phyloP scores from a whole-genome alignment of 2,888 invertebrate species.

The Steinernema hermaphroditum region DNA sequence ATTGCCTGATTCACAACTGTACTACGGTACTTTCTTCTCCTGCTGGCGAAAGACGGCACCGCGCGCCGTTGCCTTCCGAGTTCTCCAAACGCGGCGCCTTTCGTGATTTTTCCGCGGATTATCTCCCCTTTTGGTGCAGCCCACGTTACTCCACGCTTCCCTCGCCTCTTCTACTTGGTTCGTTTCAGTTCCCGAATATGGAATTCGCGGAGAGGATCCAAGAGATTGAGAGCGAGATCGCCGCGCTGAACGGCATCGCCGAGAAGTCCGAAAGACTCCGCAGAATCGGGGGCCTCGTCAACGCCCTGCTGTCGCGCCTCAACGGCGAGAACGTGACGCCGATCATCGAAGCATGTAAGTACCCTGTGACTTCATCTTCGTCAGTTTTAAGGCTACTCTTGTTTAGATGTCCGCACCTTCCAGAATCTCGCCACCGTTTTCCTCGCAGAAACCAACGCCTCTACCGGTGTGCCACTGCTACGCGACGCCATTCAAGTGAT shows the following conservation, averaged over 20 bases:
- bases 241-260: background rate
- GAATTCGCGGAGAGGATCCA: too few species aligned
- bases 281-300: background rate
- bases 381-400: background rate
- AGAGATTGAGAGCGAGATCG: background rate
- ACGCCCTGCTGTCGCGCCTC: background rate
- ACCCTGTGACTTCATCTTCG: background rate
- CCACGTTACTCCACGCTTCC: background rate
- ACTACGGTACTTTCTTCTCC: too few species aligned
- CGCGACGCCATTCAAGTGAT: background rate
- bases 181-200: too few species aligned
- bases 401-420: conserved; percentile 13
- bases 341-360: background rate
- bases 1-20: too few species aligned
- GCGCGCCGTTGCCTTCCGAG: background rate
- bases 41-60: background rate
- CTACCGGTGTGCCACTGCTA: background rate
- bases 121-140: background rate
- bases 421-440: background rate
- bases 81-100: background rate
- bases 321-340: background rate
- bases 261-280: background rate
- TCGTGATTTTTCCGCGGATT: background rate
- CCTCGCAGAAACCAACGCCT: background rate
- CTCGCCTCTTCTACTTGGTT: background rate